Evolutionary conservation across 2,888 invertebrate genomes (phyloP).

Genomic region (Leucophora obtusa): DNA sequence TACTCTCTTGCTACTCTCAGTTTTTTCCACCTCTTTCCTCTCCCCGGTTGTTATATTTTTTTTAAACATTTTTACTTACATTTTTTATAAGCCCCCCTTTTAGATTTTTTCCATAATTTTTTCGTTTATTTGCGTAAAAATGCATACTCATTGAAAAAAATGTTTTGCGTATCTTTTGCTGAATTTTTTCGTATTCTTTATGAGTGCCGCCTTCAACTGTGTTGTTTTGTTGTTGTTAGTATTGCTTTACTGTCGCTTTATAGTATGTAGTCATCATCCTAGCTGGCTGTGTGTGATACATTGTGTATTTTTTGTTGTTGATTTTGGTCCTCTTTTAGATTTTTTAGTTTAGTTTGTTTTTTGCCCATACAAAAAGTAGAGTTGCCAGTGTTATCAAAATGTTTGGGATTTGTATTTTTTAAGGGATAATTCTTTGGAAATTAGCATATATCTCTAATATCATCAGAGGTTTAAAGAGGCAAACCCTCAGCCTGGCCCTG

Average conservation of each 20-base stretch:
- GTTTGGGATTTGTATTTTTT: too few species aligned
- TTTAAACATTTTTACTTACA: constrained; percentile 49
- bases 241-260: constrained; percentile 29
- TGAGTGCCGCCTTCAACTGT: constrained; percentile 55
- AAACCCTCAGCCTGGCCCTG: too few species aligned
- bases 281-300: constrained; percentile 12
- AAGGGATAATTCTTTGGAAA: too few species aligned
- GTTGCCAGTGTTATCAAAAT: not conserved
- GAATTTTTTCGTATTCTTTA: constrained; percentile 48
- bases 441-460: too few species aligned
- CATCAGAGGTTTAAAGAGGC: too few species aligned
- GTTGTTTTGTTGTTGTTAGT: constrained; percentile 26
- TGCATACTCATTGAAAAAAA: constrained; percentile 45
- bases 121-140: constrained; percentile 16
- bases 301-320: constrained; percentile 17
- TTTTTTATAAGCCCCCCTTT: constrained; percentile 42
- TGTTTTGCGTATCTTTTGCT: constrained; percentile 53
- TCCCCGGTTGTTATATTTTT: constrained; percentile 16
- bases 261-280: constrained; percentile 31
- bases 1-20: constrained; percentile 59
- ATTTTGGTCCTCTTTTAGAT: constrained; percentile 62
- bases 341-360: constrained; percentile 63
- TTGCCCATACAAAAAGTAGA: constrained; percentile 11
- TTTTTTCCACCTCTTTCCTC: constrained; percentile 31
- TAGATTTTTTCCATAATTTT: constrained; percentile 51